Base-by-base conservation (phyloP, 2,797 vertebrate species). In the Discoglossus pictus region DNA sequence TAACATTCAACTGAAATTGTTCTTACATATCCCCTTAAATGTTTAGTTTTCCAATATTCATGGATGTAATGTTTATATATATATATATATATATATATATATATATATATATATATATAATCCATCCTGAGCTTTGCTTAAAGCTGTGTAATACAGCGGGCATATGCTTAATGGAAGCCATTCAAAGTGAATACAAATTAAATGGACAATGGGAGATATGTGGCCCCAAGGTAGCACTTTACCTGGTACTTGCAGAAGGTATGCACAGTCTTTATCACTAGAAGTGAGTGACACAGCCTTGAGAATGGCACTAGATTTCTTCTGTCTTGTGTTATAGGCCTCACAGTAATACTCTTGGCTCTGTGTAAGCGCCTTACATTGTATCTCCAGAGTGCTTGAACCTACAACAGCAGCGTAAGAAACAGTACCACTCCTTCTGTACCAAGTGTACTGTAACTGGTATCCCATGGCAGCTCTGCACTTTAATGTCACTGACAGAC, bases 391-490 rank as follows among this genome's bases (percentile, higher is more conserved):
- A 51, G 87, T 77, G 7, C 73, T 11, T 0, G 68, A 68, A 17
- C 3, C 16, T 3, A 72, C 31, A 12, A 85, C 62, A 16, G 73
- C 21, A 2, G 64, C 6, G n/a, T n/a, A n/a, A n/a, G n/a, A n/a
- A n/a, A n/a, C n/a, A n/a, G n/a, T n/a, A 1, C 8, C 10, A 23
- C 25, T 43, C 16, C 40, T 64, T 65, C 68, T 81, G 75, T 84
- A 81, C 88, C 88, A 89, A 23, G 68, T 2, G 34, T 88, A 89
- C 2, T 1, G 61, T 12, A 88, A 58, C 7, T 16, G 54, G 0
- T 78, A 81, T 55, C 88, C 88, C 20, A 7, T 25, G 17, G 51
- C 7, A 27, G 75, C 73, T 6, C 23, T 43, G 51, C 89, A 91
- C 24, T 68, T 78, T 27, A 89, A 67, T 0, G 73, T 80, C 23